These are phyloP conservation scores for Sipha maydis DNA, from an alignment of 2,888 invertebrate genomes.

Conservation along the genomic window DNA sequence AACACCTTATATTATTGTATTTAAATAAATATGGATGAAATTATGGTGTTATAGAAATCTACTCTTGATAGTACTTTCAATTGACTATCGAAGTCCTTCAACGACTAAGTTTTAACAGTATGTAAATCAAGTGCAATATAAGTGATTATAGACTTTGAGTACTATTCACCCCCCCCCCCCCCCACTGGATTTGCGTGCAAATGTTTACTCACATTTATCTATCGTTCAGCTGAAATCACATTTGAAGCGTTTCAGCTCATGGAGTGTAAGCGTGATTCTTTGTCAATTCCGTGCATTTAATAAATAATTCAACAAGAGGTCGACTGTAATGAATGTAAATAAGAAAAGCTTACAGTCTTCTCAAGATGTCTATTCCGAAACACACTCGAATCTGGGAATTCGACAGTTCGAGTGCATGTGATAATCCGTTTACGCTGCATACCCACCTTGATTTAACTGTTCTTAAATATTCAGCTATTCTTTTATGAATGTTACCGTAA, in stretches of 20 bases:
- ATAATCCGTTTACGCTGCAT: not conserved
- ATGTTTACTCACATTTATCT: slow-evolving; percentile 16
- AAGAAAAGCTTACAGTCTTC: not conserved
- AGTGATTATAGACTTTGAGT: not conserved
- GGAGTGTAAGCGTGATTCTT: not conserved
- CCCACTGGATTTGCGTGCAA: not conserved
- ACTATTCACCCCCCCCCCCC: not conserved
- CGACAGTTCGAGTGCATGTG: not conserved
- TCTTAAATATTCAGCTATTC: not conserved
- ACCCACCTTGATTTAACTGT: not conserved
- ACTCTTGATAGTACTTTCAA: not conserved
- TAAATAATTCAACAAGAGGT: not conserved
- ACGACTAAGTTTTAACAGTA: not conserved
- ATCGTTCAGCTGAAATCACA: slow-evolving; percentile 5
- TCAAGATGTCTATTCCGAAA: not conserved
- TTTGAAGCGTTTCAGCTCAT: not conserved
- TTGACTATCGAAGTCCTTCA: slow-evolving; percentile 3
- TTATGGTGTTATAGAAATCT: not conserved
- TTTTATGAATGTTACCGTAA: not conserved
- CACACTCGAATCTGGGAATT: not conserved
- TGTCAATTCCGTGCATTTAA: not conserved
- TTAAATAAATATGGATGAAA: not conserved
- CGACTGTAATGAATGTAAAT: not conserved
- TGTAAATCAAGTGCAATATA: not conserved
- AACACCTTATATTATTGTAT: too few species aligned